Evolutionary conservation across 2,888 invertebrate genomes (phyloP).

Genomic region (Lycophotia porphyrea): DNA sequence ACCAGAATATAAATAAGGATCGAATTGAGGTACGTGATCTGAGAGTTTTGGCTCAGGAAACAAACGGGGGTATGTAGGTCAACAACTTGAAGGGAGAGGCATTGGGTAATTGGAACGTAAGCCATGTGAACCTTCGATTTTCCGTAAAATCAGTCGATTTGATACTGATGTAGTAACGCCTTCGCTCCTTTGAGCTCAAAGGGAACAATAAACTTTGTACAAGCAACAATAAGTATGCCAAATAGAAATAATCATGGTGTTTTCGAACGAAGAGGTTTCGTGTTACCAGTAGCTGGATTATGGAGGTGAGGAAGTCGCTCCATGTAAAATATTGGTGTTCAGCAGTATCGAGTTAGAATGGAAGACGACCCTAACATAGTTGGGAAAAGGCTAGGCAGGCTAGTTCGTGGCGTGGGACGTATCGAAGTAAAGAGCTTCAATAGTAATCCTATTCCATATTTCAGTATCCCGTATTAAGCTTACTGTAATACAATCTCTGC

Average conservation of each 20-base stretch:
- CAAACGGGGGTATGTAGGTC: conserved; percentile 75
- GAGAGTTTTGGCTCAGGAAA: conserved; percentile 67
- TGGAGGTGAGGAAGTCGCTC: background rate
- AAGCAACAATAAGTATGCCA: conserved; percentile 24
- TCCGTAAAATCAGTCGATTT: conserved; percentile 66
- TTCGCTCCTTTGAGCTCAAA: conserved; percentile 39
- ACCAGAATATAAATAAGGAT: conserved; percentile 67
- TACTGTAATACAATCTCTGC: conserved; percentile 21
- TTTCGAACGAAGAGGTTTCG: background rate
- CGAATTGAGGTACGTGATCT: conserved; percentile 67
- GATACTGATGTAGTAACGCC: conserved; percentile 55
- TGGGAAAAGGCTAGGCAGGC: background rate
- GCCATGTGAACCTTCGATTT: conserved; percentile 72
- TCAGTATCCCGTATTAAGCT: conserved; percentile 22
- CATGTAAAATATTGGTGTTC: background rate
- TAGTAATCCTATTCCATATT: conserved; percentile 2
- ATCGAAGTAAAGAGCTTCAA: background rate
- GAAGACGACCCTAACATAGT: background rate
- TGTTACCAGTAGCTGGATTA: background rate
- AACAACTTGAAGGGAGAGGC: conserved; percentile 73
- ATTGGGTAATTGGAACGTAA: conserved; percentile 76
- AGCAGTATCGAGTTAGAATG: background rate
- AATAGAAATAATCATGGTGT: background rate
- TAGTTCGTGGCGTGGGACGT: background rate
- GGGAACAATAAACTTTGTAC: conserved; percentile 21